Evolutionary conservation across 2,113 vertebrate genomes (phyloP).

Genomic region (Taurulus bubalis): DNA sequence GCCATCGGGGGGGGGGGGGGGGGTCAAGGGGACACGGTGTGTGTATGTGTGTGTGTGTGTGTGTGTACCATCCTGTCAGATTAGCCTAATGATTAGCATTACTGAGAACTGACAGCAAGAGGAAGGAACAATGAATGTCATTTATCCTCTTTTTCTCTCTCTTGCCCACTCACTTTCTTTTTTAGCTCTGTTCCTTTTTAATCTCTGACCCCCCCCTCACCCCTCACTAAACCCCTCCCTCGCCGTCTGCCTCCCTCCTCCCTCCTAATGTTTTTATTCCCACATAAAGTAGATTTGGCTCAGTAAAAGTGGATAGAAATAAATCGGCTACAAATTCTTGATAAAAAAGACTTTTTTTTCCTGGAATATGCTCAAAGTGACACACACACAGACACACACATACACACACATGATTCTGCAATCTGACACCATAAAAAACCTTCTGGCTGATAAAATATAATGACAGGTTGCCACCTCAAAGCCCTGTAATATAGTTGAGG

Average conservation of each 20-base stretch:
- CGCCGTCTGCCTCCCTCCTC: constrained; percentile 20
- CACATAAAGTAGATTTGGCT: neutral
- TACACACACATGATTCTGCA: neutral
- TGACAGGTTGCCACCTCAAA: constrained; percentile 36
- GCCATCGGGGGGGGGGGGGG: constrained; percentile 45
- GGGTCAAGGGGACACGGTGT: neutral
- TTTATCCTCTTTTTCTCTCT: constrained; percentile 79
- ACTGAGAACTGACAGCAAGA: constrained; percentile 84
- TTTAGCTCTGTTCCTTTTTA: constrained; percentile 63
- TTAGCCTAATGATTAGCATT: constrained; percentile 85
- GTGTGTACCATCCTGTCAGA: constrained; percentile 79
- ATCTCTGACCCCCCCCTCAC: constrained; percentile 52
- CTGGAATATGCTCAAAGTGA: neutral
- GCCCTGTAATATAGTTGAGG: constrained; percentile 14
- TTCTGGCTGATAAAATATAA: constrained; percentile 33
- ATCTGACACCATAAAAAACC: constrained; percentile 11
- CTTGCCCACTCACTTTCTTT: constrained; percentile 66
- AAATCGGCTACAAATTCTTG: neutral
- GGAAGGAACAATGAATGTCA: constrained; percentile 81
- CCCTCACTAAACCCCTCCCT: neutral
- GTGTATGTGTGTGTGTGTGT: constrained; percentile 47
- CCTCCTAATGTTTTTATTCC: constrained; percentile 17
- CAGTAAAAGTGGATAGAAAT: constrained; percentile 8
- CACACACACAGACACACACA: neutral
- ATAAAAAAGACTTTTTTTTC: neutral